Base-by-base conservation (phyloP, 2,888 invertebrate genomes). In the Macropis europaea region DNA sequence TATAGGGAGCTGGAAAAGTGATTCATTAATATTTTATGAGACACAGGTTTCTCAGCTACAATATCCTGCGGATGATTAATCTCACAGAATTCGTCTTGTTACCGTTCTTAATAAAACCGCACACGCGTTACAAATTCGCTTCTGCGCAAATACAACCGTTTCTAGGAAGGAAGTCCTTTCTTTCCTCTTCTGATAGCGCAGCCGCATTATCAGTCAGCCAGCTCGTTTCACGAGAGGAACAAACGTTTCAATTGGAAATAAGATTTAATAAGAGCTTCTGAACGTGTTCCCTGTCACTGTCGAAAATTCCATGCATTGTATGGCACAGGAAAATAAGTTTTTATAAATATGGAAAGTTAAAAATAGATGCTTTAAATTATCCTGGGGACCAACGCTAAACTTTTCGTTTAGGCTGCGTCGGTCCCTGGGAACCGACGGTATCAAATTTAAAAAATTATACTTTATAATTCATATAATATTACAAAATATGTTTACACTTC, bases 171-270 rank as follows among this genome's bases (percentile, higher is more conserved):
- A 86, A 86, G 83, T 82, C 61, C 78, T 81, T 83, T 79, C 79
- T 84, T 84, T 84, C 84, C 85, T 84, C 69, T 82, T 57, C 68
- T 76, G 86, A 86, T 86, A 86, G 77, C 43, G 19, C 7, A 19
- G 38, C 47, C 19, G 13, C 63, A 66, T 77, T 84, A 86, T 86
- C 84, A 82, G 67, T 50, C 42, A 56, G 38, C 56, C 11, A 53
- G 62, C 54, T 52, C 61, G 60, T 62, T 66, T 9, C 60, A 62
- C 34, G 56, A 43, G 45, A 34, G 36, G 32, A 63, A 54, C 30
- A 15, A 66, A 45, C 53, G 30, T 34, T 59, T 38, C 28, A 50
- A 66, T 34, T n/a, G 19, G 5, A 19, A 45, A n/a, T 15, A 30
- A 61, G n/a, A 32, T 6, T 6, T 24, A 3, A 13, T 11, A n/a